Evolutionary conservation across 1,140 invertebrate species (phyloP).

Genomic region (Orius insidiosus): DNA sequence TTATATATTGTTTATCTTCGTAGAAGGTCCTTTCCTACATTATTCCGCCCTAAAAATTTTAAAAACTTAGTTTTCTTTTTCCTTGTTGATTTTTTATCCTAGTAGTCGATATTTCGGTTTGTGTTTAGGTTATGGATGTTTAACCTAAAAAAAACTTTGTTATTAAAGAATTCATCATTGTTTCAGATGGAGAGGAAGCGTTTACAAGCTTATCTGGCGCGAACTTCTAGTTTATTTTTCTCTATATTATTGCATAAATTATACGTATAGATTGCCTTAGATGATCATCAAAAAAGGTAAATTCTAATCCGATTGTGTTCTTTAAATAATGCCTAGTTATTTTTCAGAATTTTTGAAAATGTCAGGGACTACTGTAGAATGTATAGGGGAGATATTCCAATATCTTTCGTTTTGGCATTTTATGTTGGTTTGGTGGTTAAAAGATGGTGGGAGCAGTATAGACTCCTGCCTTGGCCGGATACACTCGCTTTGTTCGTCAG

Average conservation of each 20-base stretch:
- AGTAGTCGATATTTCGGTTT: too few species aligned
- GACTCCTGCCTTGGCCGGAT: constrained; percentile 74
- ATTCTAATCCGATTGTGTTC: neutral
- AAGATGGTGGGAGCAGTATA: constrained; percentile 82
- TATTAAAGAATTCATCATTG: constrained; percentile 22
- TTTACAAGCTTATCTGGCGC: constrained; percentile 89
- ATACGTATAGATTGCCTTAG: constrained; percentile 70
- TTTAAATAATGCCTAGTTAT: constrained; percentile 3
- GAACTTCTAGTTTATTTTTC: constrained; percentile 75
- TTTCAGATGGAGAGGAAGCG: constrained; percentile 86
- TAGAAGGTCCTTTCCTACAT: too few species aligned
- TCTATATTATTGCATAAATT: constrained; percentile 70
- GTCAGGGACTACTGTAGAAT: constrained; percentile 58
- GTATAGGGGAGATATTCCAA: constrained; percentile 65
- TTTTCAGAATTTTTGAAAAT: constrained; percentile 58
- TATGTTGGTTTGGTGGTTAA: constrained; percentile 79
- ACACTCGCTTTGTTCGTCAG: constrained; percentile 73
- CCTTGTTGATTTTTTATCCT: too few species aligned
- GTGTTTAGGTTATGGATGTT: too few species aligned
- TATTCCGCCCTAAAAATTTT: too few species aligned
- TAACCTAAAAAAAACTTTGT: too few species aligned
- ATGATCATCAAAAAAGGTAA: constrained; percentile 61
- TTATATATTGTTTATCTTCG: too few species aligned
- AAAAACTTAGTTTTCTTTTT: too few species aligned
- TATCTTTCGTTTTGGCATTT: constrained; percentile 86